phyloP scores from a whole-genome alignment of 53 echinoderm and acorn worm species.

The Pentamera pediparva region DNA sequence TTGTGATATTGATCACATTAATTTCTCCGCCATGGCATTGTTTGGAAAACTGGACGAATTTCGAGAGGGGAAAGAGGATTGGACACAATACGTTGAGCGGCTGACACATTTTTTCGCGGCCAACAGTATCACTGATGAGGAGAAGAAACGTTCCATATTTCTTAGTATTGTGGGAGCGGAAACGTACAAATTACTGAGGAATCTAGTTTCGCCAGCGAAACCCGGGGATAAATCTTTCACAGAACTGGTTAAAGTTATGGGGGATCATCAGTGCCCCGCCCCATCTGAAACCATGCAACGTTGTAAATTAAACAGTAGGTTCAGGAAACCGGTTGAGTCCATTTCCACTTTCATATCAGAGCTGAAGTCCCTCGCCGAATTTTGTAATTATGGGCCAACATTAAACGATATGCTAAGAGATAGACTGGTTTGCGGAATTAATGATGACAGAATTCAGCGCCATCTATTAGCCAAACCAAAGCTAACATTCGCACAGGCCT shows the following conservation, averaged over 20 bases:
- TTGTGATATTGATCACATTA: not conserved
- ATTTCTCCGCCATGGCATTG: not conserved
- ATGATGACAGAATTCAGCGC: constrained; percentile 34
- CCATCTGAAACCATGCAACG: constrained; percentile 6
- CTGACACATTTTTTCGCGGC: constrained; percentile 38
- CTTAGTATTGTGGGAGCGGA: constrained; percentile 19
- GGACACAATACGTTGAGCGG: constrained; percentile 44
- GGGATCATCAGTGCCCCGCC: constrained; percentile 17
- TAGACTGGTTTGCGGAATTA: constrained; percentile 30
- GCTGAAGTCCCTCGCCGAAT: constrained; percentile 18
- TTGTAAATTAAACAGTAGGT: constrained; percentile 29
- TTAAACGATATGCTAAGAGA: constrained; percentile 45
- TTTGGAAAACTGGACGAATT: not conserved
- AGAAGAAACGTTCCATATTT: constrained; percentile 45
- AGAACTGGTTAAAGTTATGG: constrained; percentile 21
- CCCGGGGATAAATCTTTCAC: constrained; percentile 31
- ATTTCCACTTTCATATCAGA: constrained; percentile 17
- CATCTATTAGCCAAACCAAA: constrained; percentile 14
- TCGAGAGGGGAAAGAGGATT: constrained; percentile 27
- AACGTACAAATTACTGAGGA: constrained; percentile 4
- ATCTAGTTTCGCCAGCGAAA: constrained; percentile 30
- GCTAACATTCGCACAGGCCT: constrained; percentile 19
- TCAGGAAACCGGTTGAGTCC: constrained; percentile 24
- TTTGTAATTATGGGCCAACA: constrained; percentile 35
- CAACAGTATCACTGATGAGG: constrained; percentile 30